Base-by-base conservation (phyloP, 1,140 invertebrate genomes). In the Lordiphosa collinella region DNA sequence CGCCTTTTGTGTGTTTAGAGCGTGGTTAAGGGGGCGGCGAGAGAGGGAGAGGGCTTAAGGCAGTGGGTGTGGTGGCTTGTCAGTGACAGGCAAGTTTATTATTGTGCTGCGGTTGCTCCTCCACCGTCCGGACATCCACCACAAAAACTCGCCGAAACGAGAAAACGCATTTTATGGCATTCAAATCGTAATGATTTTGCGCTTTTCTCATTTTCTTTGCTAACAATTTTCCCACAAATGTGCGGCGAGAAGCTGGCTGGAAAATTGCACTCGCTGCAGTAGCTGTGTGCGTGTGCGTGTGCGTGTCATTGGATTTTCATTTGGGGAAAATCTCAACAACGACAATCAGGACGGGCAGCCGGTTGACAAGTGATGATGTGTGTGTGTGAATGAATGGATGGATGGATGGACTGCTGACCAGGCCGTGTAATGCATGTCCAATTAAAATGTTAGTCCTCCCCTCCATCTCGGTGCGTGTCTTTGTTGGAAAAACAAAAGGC, bases 161-260 rank as follows among this genome's bases (percentile, higher is more conserved):
- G 56, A 73, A 51, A 48, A 61, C 56, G 61, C 62, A 73, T 64
- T 67, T 73, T 63, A 74, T 68, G 71, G 53, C 63, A 74, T 75
- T 74, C 70, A 74, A 75, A 74, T 74, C 53, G 64, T 69, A 74
- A 74, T 74, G 58, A 74, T 68, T 73, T 73, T 67, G 52, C 56
- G 52, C 57, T 67, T 72, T 66, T 56, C 69, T 48, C 52, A 71
- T 73, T 73, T 66, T 66, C 56, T 63, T 56, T 44, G 14, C 18
- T 18, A 18, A 18, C 18, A 18, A 18, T 18, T 18, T 18, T 18
- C 46, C 56, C 63, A 44, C 70, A 73, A 67, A 74, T 73, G 70
- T 67, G 69, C 61, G 60, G 51, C 69, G 18, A 65, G 18, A 65
- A 65, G 36, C 57, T 52, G 69, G 44, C 62, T 51, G 56, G 56